Evolutionary conservation across 2,797 vertebrate genomes (phyloP).

Genomic region (Fundulus diaphanus): DNA sequence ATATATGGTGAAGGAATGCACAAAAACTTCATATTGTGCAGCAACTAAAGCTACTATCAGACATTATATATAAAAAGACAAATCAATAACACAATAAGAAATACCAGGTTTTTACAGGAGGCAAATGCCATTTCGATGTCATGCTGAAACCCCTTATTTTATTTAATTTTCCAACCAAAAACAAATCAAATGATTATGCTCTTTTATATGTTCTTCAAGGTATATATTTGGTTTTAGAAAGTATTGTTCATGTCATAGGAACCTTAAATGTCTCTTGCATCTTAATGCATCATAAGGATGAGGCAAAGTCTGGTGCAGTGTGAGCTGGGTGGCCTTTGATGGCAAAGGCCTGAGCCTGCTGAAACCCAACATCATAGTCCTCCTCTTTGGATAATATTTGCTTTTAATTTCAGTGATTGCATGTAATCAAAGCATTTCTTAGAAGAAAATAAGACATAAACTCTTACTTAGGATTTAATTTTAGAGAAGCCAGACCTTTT

Average conservation of each 20-base stretch:
- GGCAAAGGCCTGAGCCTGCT: not conserved
- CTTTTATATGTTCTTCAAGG: not conserved
- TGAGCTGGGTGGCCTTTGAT: not conserved
- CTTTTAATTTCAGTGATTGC: not conserved
- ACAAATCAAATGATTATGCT: not conserved
- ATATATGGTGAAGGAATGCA: too few species aligned
- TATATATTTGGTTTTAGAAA: not conserved
- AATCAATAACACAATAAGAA: too few species aligned
- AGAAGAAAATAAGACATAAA: not conserved
- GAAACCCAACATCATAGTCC: not conserved
- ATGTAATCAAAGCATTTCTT: not conserved
- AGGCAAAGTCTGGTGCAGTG: not conserved
- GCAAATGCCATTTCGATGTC: too few species aligned
- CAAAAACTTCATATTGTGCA: too few species aligned
- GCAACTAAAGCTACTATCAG: too few species aligned
- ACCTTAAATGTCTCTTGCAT: not conserved
- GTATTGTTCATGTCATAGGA: not conserved
- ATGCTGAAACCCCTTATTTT: not conserved
- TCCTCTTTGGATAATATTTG: not conserved
- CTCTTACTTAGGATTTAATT: slow-evolving; percentile 5
- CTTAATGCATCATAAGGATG: not conserved
- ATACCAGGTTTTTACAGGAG: too few species aligned
- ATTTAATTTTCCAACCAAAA: not conserved
- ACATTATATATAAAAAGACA: too few species aligned
- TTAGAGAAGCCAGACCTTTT: not conserved